Evolutionary conservation across 1,140 invertebrate genomes (phyloP).

Genomic region (Epicauta chinensis): DNA sequence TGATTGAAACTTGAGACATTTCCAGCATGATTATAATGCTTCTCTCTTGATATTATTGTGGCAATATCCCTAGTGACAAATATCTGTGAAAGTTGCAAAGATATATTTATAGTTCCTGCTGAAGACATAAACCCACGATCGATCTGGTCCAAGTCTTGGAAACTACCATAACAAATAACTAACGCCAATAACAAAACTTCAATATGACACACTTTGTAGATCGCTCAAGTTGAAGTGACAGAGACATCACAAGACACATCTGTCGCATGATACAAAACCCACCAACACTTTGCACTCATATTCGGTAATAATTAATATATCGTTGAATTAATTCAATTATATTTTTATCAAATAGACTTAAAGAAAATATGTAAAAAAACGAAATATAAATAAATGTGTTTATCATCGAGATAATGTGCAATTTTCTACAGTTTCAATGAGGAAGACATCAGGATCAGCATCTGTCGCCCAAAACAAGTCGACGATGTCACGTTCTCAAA

Average conservation of each 20-base stretch:
- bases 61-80: conserved; percentile 4
- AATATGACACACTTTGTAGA: conserved; percentile 36
- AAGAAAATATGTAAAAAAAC: no score
- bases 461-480: no score
- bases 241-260: conserved; percentile 36
- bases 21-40: conserved; percentile 7
- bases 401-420: no score
- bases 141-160: conserved; percentile 24
- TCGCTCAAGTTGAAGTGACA: conserved; percentile 36
- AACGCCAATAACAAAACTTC: conserved; percentile 37
- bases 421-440: no score
- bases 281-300: no score
- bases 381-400: no score
- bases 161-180: conserved; percentile 32
- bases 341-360: no score
- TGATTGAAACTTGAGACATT: neutral
- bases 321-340: no score
- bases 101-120: conserved; percentile 20
- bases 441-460: no score
- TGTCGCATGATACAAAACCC: conserved; percentile 21
- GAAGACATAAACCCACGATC: conserved; percentile 25
- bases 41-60: neutral
- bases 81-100: conserved; percentile 8
- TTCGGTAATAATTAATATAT: no score
- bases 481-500: no score